A percentile compares a stretch with the other conserved stretches of the same genome.
Conservation (phyloP, 2,797 vertebrate species). For the Sebastiscus albofasciatus region DNA sequence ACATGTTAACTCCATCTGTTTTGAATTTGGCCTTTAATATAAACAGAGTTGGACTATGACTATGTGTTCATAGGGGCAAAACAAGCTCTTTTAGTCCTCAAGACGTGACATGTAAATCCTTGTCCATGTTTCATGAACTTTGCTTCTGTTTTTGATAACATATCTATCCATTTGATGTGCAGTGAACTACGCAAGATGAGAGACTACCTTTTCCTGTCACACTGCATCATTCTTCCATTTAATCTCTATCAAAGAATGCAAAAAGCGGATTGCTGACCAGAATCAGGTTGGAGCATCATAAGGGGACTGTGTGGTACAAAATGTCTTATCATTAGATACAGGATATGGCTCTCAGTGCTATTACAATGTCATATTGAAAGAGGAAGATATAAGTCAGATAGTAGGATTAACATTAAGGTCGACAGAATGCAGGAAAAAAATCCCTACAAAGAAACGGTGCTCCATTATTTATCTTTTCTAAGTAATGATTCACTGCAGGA, state of each 20-base stretch:
- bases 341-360: constrained; percentile 25
- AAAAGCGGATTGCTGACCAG: constrained; percentile 31
- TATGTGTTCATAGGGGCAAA: not conserved
- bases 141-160: constrained; percentile 38
- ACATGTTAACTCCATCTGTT: not conserved
- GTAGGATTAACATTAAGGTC: constrained; percentile 15
- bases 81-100: not conserved
- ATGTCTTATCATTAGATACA: constrained; percentile 20
- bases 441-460: constrained; percentile 7
- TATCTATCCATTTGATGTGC: constrained; percentile 22
- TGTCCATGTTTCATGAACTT: constrained; percentile 30
- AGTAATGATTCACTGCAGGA: constrained; percentile 16
- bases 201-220: constrained; percentile 38
- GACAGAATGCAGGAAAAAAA: constrained; percentile 16
- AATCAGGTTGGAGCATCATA: constrained; percentile 11
- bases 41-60: not conserved
- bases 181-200: constrained; percentile 7
- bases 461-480: constrained; percentile 28
- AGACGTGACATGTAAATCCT: not conserved
- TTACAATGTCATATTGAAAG: constrained; percentile 36
- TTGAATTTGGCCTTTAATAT: not conserved
- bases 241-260: constrained; percentile 49
- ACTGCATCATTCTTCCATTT: constrained; percentile 37
- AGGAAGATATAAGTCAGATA: constrained; percentile 34
- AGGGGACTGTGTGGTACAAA: constrained; percentile 17